These are phyloP conservation scores for Tapirus indicus DNA, from an alignment of 2,797 vertebrate species.

Conservation along the genomic window DNA sequence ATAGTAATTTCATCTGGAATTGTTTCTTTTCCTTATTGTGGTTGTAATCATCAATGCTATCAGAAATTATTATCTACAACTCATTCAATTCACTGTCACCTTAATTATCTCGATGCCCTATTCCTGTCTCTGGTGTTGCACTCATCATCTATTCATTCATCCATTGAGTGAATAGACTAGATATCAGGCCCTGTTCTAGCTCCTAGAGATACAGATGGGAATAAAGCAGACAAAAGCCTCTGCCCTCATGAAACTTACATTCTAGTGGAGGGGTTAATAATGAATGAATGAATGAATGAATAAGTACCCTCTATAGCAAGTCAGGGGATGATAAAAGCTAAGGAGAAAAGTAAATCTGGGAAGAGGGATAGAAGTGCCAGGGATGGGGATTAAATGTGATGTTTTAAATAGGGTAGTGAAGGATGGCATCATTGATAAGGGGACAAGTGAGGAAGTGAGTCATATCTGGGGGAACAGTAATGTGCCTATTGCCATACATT, in stretches of 20 bases:
- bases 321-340: not conserved
- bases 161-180: not conserved
- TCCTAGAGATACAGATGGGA: not conserved
- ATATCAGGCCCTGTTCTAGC: not conserved
- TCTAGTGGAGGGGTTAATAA: too few species aligned
- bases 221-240: not conserved
- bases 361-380: too few species aligned
- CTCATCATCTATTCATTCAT: not conserved
- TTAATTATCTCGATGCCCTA: not conserved
- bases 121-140: not conserved
- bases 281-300: not conserved
- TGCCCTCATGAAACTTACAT: not conserved
- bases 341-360: not conserved
- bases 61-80: not conserved
- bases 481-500: not conserved
- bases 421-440: not conserved
- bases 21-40: not conserved
- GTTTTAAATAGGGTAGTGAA: not conserved
- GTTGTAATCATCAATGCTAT: not conserved
- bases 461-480: not conserved
- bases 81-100: not conserved
- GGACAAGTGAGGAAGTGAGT: not conserved
- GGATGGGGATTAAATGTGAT: not conserved
- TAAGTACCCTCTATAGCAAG: not conserved
- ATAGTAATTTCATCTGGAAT: not conserved